These are phyloP conservation scores for honey bee (Apis mellifera) DNA, from an alignment of 1,140 invertebrate genomes.

Conservation along the genomic window DNA sequence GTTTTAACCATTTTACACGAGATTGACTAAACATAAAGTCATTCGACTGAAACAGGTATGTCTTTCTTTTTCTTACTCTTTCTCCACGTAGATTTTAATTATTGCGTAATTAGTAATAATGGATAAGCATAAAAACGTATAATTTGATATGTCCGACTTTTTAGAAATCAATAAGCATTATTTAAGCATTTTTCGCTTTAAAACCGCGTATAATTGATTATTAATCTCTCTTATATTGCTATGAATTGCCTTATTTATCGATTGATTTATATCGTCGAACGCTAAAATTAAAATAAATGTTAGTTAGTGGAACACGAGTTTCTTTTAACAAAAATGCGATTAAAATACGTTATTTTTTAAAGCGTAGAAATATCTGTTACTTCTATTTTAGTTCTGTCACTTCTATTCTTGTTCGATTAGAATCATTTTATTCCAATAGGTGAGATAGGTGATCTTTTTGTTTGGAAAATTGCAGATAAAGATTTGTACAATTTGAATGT, in stretches of 20 bases:
- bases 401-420: neutral
- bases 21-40: neutral
- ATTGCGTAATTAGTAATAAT: slow-evolving; percentile 43
- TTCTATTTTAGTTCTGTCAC: neutral
- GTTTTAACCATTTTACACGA: neutral
- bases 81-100: neutral
- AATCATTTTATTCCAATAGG: neutral
- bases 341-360: neutral
- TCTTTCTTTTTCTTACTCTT: slow-evolving; percentile 2
- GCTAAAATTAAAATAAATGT: slow-evolving; percentile 29
- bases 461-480: too few relatives aligned
- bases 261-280: slow-evolving; percentile 40
- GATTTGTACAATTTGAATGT: neutral
- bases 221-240: slow-evolving; percentile 15
- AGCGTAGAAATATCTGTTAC: neutral
- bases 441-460: too few relatives aligned
- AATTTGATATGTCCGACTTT: slow-evolving; percentile 34
- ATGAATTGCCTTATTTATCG: slow-evolving; percentile 16
- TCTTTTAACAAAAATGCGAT: neutral
- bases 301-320: neutral
- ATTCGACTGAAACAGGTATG: neutral
- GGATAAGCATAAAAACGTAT: slow-evolving; percentile 16
- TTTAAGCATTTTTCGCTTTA: neutral
- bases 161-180: neutral
- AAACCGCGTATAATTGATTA: slow-evolving; percentile 40